Conservation (phyloP, 2,888 invertebrate genomes). For the Latheticus oryzae region DNA sequence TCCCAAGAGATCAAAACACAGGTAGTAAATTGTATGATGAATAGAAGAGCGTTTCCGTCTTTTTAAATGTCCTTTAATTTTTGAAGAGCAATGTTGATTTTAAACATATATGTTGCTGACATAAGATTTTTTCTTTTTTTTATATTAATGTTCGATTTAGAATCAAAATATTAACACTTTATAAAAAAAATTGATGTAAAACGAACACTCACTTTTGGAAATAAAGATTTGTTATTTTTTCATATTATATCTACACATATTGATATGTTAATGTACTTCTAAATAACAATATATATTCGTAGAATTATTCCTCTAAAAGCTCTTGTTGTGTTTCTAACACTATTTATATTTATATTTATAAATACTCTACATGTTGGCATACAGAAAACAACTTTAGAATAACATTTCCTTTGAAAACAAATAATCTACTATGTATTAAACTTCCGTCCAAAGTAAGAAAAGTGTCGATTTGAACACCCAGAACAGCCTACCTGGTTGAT, state of each 20-base stretch:
- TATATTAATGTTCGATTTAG: conserved; percentile 1
- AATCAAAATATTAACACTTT: not conserved
- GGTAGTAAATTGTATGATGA: conserved; percentile 25
- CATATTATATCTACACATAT: conserved; percentile 33
- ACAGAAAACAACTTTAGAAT: conserved; percentile 20
- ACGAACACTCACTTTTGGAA: conserved; percentile 39
- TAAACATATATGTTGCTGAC: too few relatives aligned
- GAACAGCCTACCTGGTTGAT: conserved; percentile 31
- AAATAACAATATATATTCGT: conserved; percentile 32
- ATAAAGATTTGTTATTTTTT: conserved; percentile 14
- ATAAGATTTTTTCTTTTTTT: too few relatives aligned
- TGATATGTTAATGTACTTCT: conserved; percentile 31
- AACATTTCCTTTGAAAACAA: conserved; percentile 12
- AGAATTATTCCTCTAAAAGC: conserved; percentile 35
- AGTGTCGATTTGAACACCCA: conserved; percentile 31
- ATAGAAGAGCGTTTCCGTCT: conserved; percentile 19
- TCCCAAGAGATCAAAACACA: conserved; percentile 28
- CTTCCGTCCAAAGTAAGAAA: conserved; percentile 32
- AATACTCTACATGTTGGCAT: not conserved
- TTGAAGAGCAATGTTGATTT: conserved; percentile 20
- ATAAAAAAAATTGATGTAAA: conserved; percentile 16
- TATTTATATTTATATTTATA: too few relatives aligned
- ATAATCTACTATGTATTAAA: conserved; percentile 1
- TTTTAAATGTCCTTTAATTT: conserved; percentile 17
- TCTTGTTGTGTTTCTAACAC: conserved; percentile 28